Conservation (phyloP, 2,888 invertebrate genomes). For the Acanthosepion esculentum region DNA sequence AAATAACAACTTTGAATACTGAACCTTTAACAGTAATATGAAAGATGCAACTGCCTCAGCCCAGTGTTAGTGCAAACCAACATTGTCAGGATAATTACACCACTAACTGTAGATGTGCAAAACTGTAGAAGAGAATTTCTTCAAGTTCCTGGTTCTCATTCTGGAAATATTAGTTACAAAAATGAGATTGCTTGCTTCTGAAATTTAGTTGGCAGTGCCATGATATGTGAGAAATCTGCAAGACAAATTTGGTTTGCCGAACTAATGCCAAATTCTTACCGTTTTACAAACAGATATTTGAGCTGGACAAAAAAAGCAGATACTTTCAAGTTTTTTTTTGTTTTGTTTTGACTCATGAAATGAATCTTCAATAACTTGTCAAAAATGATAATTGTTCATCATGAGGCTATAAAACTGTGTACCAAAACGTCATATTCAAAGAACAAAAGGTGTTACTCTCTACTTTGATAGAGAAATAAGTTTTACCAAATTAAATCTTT, state of each 20-base stretch:
- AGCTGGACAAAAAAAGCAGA: neutral
- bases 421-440: too few relatives aligned
- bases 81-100: neutral
- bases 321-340: neutral
- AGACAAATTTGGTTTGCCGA: neutral
- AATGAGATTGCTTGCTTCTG: neutral
- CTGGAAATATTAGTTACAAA: neutral
- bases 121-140: neutral
- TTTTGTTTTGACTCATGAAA: neutral
- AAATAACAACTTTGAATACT: too few relatives aligned
- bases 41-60: too few relatives aligned
- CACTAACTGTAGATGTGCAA: neutral
- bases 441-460: too few relatives aligned
- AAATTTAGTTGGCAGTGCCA: neutral
- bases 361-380: neutral
- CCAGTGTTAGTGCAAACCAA: too few relatives aligned
- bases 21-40: too few relatives aligned
- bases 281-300: neutral
- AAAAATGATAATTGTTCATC: neutral
- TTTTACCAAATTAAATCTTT: neutral
- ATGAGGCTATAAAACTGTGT: neutral
- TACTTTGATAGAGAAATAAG: too few relatives aligned
- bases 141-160: neutral
- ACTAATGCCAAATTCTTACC: neutral
- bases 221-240: neutral